A percentile compares a stretch with the other conserved stretches of the same genome.
Conservation (phyloP, 2,888 invertebrate genomes). For the Loripinus fragilis region DNA sequence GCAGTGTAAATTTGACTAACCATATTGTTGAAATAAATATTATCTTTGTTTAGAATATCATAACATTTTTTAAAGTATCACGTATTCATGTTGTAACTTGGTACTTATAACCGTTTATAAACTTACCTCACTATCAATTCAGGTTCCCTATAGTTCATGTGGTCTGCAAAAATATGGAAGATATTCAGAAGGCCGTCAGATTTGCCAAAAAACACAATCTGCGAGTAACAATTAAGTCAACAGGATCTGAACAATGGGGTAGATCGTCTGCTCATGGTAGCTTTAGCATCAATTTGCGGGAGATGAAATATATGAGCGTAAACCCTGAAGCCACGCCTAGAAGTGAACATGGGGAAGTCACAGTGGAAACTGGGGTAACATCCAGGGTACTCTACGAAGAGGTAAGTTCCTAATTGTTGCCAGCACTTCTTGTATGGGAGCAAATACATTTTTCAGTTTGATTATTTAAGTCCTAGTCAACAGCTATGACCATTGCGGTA, state of each 20-base stretch:
- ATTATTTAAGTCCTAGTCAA: too few species aligned
- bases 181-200: slow-evolving; percentile 58
- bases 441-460: too few species aligned
- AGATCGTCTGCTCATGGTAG: slow-evolving; percentile 59
- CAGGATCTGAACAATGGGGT: slow-evolving; percentile 67
- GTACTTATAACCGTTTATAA: too few species aligned
- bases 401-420: too few species aligned
- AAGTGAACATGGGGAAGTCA: slow-evolving; percentile 61
- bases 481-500: too few species aligned
- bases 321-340: slow-evolving; percentile 31
- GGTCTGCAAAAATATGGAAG: slow-evolving; percentile 50
- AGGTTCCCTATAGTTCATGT: slow-evolving; percentile 47
- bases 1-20: too few species aligned
- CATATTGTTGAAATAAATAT: too few species aligned
- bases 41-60: too few species aligned
- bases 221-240: slow-evolving; percentile 57
- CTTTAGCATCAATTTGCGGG: slow-evolving; percentile 54
- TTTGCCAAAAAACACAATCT: slow-evolving; percentile 63
- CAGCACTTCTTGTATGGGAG: too few species aligned
- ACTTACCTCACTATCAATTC: too few species aligned
- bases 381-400: slow-evolving; percentile 64
- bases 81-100: too few species aligned
- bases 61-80: too few species aligned
- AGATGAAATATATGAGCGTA: slow-evolving; percentile 55
- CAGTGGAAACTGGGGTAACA: slow-evolving; percentile 58